Conservation (phyloP, 92 coral and sea anemone genomes). For the Zoanthus solanderi region DNA sequence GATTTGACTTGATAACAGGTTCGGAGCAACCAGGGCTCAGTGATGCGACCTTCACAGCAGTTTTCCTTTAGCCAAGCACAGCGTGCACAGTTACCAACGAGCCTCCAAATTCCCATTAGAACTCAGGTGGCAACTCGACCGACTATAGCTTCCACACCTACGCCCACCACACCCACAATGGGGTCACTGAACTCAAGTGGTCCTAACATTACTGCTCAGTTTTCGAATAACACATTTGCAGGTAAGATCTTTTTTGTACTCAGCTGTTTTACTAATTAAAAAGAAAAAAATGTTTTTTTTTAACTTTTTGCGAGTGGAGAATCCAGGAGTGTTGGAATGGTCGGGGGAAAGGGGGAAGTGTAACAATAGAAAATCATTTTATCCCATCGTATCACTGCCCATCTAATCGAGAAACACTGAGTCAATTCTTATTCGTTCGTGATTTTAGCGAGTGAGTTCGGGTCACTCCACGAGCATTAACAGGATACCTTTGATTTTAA, state of each 20-base stretch:
- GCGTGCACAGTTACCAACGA: constrained; percentile 76
- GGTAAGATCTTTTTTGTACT: not conserved
- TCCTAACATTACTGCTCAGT: constrained; percentile 25
- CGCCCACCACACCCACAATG: constrained; percentile 71
- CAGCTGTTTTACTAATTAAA: no score
- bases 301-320: no score
- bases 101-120: constrained; percentile 62
- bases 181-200: constrained; percentile 22
- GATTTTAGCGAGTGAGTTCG: no score
- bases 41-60: constrained; percentile 69
- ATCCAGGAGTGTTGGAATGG: no score
- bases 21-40: constrained; percentile 73
- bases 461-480: no score
- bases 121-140: constrained; percentile 63
- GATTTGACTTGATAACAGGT: constrained; percentile 45
- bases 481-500: no score
- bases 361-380: no score
- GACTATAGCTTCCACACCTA: constrained; percentile 77
- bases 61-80: constrained; percentile 76
- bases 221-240: constrained; percentile 4
- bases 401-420: no score
- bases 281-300: no score
- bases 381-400: no score
- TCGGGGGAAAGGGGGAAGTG: no score
- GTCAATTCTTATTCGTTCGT: no score